A percentile compares a stretch with the other conserved stretches of the same genome.
These are phyloP conservation scores for Carposina sasakii DNA, from an alignment of 1,140 invertebrate genomes.

Conservation along the genomic window DNA sequence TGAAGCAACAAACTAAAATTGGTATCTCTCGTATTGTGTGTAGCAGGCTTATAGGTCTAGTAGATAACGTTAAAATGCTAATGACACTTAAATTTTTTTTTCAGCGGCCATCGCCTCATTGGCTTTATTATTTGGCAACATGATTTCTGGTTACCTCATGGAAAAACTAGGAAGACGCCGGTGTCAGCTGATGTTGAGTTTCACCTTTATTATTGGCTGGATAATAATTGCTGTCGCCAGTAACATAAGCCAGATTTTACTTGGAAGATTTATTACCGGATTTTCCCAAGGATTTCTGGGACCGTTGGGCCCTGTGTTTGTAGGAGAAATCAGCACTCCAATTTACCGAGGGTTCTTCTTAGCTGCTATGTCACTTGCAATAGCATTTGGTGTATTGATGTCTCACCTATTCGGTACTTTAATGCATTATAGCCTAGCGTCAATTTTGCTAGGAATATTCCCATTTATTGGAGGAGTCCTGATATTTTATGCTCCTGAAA, in stretches of 20 bases:
- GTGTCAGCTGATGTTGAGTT: slow-evolving; percentile 73
- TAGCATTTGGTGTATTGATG: slow-evolving; percentile 73
- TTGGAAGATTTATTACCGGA: slow-evolving; percentile 80
- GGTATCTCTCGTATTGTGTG: too few species aligned
- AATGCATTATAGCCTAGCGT: slow-evolving; percentile 73
- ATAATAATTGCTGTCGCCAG: slow-evolving; percentile 73
- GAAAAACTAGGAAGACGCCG: slow-evolving; percentile 78
- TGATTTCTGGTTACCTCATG: slow-evolving; percentile 75
- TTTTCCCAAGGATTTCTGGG: slow-evolving; percentile 72
- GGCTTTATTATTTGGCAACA: slow-evolving; percentile 74
- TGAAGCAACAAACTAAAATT: too few species aligned
- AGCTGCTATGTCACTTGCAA: slow-evolving; percentile 70
- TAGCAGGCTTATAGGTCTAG: too few species aligned
- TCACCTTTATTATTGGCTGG: slow-evolving; percentile 79
- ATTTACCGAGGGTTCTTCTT: slow-evolving; percentile 74
- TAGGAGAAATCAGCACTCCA: slow-evolving; percentile 75
- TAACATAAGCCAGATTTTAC: slow-evolving; percentile 70
- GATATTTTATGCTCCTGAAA: slow-evolving; percentile 77
- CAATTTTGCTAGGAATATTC: slow-evolving; percentile 70
- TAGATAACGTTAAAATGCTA: too few species aligned
- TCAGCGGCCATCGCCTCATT: slow-evolving; percentile 73
- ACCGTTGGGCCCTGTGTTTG: slow-evolving; percentile 71
- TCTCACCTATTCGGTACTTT: slow-evolving; percentile 76
- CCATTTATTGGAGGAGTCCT: slow-evolving; percentile 68
- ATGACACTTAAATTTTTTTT: too few species aligned